Percentiles rank a stretch among this genome's conserved stretches.
phyloP scores from a whole-genome alignment of 2,888 invertebrate species.

The Pseudoips prasinana region DNA sequence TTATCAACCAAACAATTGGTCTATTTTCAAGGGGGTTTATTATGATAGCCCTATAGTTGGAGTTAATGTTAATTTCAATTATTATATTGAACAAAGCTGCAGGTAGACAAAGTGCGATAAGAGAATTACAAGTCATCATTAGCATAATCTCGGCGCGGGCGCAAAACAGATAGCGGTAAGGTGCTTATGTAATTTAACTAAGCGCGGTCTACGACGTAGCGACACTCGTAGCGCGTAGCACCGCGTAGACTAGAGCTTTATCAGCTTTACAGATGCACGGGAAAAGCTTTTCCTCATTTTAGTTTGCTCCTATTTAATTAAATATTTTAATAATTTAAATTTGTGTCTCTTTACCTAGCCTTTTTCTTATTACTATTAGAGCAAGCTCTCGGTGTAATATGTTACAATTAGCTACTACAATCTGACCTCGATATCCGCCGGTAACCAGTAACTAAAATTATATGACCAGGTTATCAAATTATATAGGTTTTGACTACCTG shows the following conservation, averaged over 20 bases:
- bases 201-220: slow-evolving; percentile 20
- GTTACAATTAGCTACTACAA: too few relatives aligned
- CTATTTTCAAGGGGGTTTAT: slow-evolving; percentile 5
- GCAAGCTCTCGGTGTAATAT: too few relatives aligned
- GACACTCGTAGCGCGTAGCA: slow-evolving; percentile 38
- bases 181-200: slow-evolving; percentile 75
- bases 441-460: too few relatives aligned
- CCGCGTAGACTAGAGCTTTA: slow-evolving; percentile 37
- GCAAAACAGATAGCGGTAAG: slow-evolving; percentile 76
- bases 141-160: slow-evolving; percentile 74
- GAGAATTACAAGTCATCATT: slow-evolving; percentile 70
- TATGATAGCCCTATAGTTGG: slow-evolving; percentile 6
- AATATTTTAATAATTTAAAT: too few relatives aligned
- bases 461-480: too few relatives aligned
- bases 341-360: too few relatives aligned
- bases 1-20: slow-evolving; percentile 29
- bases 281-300: slow-evolving; percentile 27
- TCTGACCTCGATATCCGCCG: too few relatives aligned
- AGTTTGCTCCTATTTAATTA: background rate
- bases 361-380: too few relatives aligned
- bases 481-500: too few relatives aligned
- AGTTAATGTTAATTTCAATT: slow-evolving; percentile 27
- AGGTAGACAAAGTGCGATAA: slow-evolving; percentile 74
- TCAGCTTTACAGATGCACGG: slow-evolving; percentile 38
- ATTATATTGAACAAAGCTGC: slow-evolving; percentile 45